Base-by-base conservation (phyloP, 2,113 vertebrate species). In the Baryphthengus martii region DNA sequence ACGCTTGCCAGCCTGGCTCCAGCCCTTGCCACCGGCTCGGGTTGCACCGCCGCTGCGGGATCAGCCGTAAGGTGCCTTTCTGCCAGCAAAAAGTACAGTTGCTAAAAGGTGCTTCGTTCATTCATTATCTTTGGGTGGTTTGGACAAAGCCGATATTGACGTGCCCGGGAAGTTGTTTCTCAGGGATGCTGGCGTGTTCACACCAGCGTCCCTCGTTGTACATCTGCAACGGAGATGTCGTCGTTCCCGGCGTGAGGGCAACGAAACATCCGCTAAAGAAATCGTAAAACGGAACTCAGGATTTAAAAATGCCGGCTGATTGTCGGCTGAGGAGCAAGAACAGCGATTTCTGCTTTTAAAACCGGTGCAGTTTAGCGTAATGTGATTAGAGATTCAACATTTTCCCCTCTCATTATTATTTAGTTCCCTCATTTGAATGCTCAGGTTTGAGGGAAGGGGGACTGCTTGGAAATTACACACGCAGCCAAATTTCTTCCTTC, bases 401-500 rank as follows among this genome's bases (percentile, higher is more conserved):
- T 95, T 90, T 16, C 45, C 79, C 86, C 49, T 53, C 90, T 94
- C 86, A 49, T 90, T 95, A 90, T 94, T 97, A 96, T 93, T 96
- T 94, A 96, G 92, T 58, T 96, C 40, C 77, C 77, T 94, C 73
- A 84, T 95, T 96, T 96, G 81, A 95, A 93, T 92, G 85, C 42
- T 79, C 88, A 95, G 92, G 92, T 96, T 92, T 61, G 86, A 95
- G 88, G 58, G 53, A 95, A 95, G n/a, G 62, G 71, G 85, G 71
- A 85, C 70, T 73, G 80, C 84, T 93, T 89, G 83, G 90, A 97
- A 97, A 97, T 95, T 94, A 95, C 92, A 96, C 77, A 91, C 13
- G 3, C 66, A 87, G 94, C 93, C 93, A 95, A 94, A 97, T 96
- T 95, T 96, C 90, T 96, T 94, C 92, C 93, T 96, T 96, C 88